These are phyloP conservation scores for Pyralis farinalis DNA, from an alignment of 2,888 invertebrate genomes.

Conservation along the genomic window DNA sequence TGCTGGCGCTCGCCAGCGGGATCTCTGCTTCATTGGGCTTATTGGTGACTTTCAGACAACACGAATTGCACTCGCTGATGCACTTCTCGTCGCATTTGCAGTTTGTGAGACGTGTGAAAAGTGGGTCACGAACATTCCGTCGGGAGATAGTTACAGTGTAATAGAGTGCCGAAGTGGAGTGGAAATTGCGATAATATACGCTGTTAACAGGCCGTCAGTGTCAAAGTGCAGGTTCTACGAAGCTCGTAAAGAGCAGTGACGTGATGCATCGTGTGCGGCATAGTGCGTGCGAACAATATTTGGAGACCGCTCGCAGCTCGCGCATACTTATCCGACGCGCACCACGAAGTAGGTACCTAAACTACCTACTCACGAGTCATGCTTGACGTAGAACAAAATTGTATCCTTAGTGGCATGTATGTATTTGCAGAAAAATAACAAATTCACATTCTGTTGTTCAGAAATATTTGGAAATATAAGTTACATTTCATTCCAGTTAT, in stretches of 20 bases:
- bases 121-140: conserved; percentile 35
- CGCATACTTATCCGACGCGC: background rate
- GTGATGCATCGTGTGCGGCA: conserved; percentile 1
- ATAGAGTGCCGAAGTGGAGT: background rate
- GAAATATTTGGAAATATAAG: too few species aligned
- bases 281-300: conserved; percentile 5
- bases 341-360: background rate
- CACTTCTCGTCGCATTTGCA: conserved; percentile 70
- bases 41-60: conserved; percentile 81
- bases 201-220: background rate
- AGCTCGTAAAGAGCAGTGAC: conserved; percentile 2
- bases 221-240: conserved; percentile 6
- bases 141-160: background rate
- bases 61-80: conserved; percentile 79
- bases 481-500: too few species aligned
- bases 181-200: background rate
- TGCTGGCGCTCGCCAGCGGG: conserved; percentile 78
- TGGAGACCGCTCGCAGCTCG: background rate
- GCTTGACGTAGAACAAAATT: background rate
- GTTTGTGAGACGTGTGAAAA: conserved; percentile 35
- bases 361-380: background rate
- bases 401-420: background rate
- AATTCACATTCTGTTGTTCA: too few species aligned
- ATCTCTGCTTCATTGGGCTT: conserved; percentile 81
- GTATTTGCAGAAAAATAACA: too few species aligned